These are phyloP conservation scores for Enoplosus armatus DNA, from an alignment of 2,797 vertebrate species.

Conservation along the genomic window DNA sequence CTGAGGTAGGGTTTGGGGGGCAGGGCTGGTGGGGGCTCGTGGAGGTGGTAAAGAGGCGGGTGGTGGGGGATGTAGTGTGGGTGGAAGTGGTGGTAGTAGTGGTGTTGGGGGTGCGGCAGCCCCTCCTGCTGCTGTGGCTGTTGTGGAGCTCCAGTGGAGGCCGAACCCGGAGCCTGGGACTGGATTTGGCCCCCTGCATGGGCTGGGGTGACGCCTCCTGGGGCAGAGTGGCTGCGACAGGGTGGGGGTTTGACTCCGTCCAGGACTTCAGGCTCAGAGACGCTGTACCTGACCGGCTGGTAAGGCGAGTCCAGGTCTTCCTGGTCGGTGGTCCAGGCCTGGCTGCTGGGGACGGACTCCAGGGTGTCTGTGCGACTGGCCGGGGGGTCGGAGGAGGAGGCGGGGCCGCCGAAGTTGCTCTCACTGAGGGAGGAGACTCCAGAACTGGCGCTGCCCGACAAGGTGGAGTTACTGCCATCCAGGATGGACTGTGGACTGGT, in stretches of 20 bases:
- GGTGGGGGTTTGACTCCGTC: constrained; percentile 86
- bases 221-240: constrained; percentile 92
- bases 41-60: constrained; percentile 84
- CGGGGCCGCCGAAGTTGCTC: constrained; percentile 88
- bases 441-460: constrained; percentile 94
- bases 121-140: constrained; percentile 44
- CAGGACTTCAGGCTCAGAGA: constrained; percentile 74
- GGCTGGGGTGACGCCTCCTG: constrained; percentile 86
- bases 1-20: constrained; percentile 92
- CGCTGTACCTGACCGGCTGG: constrained; percentile 92
- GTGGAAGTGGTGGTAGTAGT: constrained; percentile 67
- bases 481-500: constrained; percentile 93
- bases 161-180: constrained; percentile 21
- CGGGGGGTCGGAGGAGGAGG: constrained; percentile 76
- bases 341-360: constrained; percentile 89
- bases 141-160: constrained; percentile 27
- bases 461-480: constrained; percentile 94
- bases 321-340: constrained; percentile 86
- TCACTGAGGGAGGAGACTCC: constrained; percentile 94
- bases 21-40: constrained; percentile 87
- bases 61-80: constrained; percentile 81
- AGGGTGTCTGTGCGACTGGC: constrained; percentile 90
- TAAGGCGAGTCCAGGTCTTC: constrained; percentile 85
- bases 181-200: constrained; percentile 72
- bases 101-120: constrained; percentile 36